A percentile compares a stretch with the other conserved stretches of the same genome.
Evolutionary conservation across 2,113 vertebrate species (phyloP).

Genomic region (Tychaedon coryphoeus): DNA sequence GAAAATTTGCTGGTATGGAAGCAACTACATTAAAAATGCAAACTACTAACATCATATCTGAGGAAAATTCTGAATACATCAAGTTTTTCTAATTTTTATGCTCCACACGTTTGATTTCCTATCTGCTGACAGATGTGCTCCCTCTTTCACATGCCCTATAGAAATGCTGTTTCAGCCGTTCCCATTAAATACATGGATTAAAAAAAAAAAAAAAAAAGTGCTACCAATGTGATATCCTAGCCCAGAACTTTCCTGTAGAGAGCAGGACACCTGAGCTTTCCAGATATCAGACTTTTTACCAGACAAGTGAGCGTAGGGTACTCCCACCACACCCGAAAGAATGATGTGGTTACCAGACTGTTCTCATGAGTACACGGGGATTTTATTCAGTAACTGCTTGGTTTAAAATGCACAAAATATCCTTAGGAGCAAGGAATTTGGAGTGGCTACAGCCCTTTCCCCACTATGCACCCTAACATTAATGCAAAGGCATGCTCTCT

Average conservation of each 20-base stretch:
- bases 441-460: background rate
- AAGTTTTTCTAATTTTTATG: background rate
- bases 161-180: background rate
- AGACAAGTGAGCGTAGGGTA: background rate
- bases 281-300: background rate
- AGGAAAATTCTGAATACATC: background rate
- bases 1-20: background rate
- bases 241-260: background rate
- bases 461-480: background rate
- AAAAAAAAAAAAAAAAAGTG: background rate
- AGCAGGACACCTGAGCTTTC: background rate
- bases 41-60: background rate
- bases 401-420: background rate
- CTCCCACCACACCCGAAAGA: rapidly evolving
- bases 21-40: background rate
- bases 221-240: background rate
- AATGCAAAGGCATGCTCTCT: background rate
- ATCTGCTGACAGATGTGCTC: background rate
- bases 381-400: background rate
- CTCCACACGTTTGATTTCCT: background rate
- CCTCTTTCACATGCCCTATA: background rate
- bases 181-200: background rate
- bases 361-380: background rate
- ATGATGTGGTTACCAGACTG: background rate
- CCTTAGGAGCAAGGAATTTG: background rate